Evolutionary conservation across 2,797 vertebrate species (phyloP), one percentile per base, ranked within the genome.

Genomic region (Syngnathus acus): DNA sequence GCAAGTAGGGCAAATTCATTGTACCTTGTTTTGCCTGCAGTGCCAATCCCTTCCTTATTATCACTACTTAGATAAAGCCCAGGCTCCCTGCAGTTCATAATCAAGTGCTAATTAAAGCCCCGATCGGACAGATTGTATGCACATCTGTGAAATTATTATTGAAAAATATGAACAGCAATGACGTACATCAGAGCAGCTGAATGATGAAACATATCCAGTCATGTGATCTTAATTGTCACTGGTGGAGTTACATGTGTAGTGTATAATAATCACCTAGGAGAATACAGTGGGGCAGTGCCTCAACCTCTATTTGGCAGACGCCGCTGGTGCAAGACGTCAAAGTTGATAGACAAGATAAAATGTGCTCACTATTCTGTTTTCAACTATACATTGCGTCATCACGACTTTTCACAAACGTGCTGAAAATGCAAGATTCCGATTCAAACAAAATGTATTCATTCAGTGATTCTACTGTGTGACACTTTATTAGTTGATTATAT

Each of bases 61-160:
- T 85, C 75, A 70, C 63, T 81, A 72, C 68, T 75, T 71, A 78
- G 70, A 85, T 84, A 80, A 65, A 72, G 68, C 74, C 60, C 67
- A 59, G 48, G 51, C 70, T 66, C 64, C 72, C 48, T 19, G 40
- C 40, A 43, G 70, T 68, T 69, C 62, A 64, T 79, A 75, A 72
- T 83, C 68, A 75, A 73, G 58, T 72, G 67, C 58, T 80, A 83
- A 83, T 71, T 81, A 75, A 82, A 80, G 77, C 65, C 72, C 64
- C 68, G 75, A 73, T 71, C 61, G 65, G 37, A 39, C 78, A 69
- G 58, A 67, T 66, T 70, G 65, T 55, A 11, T 68, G 60, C 65
- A 73, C 74, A 68, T 72, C 66, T 74, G 70, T 57, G 65, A 11
- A 40, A 40, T 62, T 67, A 65, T 67, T 68, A 62, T 57, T 57